phyloP scores from a whole-genome alignment of 1,140 invertebrate genomes.

The Holcopasites calliopsidis region DNA sequence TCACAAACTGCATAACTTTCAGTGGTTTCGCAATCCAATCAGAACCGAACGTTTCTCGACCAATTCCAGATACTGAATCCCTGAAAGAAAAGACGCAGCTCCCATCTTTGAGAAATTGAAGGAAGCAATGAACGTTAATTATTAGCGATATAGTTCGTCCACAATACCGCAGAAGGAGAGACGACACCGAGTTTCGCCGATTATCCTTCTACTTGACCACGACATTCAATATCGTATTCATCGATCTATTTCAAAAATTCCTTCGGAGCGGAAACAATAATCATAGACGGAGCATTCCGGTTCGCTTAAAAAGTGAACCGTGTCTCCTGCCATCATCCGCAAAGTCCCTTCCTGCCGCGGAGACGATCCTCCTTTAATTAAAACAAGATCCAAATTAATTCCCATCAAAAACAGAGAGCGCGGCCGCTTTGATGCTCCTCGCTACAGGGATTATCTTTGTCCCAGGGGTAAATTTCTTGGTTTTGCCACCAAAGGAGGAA shows the following conservation, averaged over 20 bases:
- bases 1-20: too few species aligned
- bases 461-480: constrained; percentile 45
- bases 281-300: constrained; percentile 25
- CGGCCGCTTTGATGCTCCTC: constrained; percentile 38
- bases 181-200: background rate
- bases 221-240: background rate
- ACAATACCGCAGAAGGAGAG: background rate
- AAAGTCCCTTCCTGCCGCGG: background rate
- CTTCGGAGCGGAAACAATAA: constrained; percentile 28
- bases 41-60: background rate
- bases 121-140: background rate
- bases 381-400: constrained; percentile 58
- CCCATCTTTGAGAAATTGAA: background rate
- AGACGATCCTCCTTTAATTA: constrained; percentile 35
- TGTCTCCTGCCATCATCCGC: background rate
- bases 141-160: background rate
- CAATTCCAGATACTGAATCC: background rate
- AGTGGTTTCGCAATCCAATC: too few species aligned
- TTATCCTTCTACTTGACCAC: background rate
- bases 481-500: constrained; percentile 32
- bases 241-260: constrained; percentile 16
- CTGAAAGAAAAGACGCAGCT: background rate
- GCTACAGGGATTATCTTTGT: constrained; percentile 48
- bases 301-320: constrained; percentile 26
- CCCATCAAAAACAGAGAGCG: constrained; percentile 47